Evolutionary conservation across 2,888 invertebrate genomes (phyloP), one percentile per base, ranked within the genome.

Genomic region (Dasypolia templi): DNA sequence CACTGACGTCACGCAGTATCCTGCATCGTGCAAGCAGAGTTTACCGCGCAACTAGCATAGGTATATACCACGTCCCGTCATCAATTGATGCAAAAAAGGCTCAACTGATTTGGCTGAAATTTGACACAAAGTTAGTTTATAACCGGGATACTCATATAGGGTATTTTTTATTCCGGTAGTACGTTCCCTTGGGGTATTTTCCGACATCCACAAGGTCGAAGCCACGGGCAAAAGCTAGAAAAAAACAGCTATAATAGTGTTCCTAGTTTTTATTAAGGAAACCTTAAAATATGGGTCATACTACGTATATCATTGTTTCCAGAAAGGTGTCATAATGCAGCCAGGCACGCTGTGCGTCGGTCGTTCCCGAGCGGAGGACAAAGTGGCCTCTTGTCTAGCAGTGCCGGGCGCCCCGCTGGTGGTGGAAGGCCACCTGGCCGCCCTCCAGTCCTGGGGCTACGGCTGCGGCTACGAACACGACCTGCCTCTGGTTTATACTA

Each of bases 371-470:
- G 88, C 88, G 49, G 88, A 88, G 17, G 84, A 91, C 14, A 73
- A 86, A 3, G 79, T 91, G 64, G 79, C 86, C 1, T 87, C 92
- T 0, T 96, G 96, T 75, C 62, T 95, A 71, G 96, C 90, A 0
- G 94, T 93, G 11, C 95, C 96, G 0, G 96, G 96, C 0, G 95
- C 96, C 0, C 93, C 95, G 0, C 89, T 95, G 5, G 93, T 94
- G 32, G 82, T 92, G 2, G 42, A 74, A 0, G 93, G 89, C 0
- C 76, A 76, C 1, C 90, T 96, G 17, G 82, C 85, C 0, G 96
- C 91, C 0, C n/a, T 96, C 0, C 90, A 87, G 67, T 96, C 96
- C 0, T 96, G 95, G 95, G 96, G 96, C 32, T 93, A 92, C 63
- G 95, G 95, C 66, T 96, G 96, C 71, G 94, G 94, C 3, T 95